Evolutionary conservation across 2,797 vertebrate genomes (phyloP).

Genomic region (Pachyuromys duprasi): DNA sequence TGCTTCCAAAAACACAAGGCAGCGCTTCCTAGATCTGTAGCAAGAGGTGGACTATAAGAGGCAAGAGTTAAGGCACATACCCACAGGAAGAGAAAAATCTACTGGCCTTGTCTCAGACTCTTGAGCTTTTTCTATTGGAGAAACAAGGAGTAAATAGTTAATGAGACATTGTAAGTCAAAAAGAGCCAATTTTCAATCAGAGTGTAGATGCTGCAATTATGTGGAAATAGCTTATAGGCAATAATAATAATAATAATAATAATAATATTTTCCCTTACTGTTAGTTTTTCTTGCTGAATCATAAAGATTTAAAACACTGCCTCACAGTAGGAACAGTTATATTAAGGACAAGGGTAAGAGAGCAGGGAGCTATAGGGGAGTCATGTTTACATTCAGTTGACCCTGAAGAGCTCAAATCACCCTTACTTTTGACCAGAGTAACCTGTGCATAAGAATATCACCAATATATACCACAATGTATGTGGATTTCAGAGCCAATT

Average conservation of each 20-base stretch:
- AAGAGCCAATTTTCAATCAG: slow-evolving; percentile 54
- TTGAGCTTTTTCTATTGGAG: background rate
- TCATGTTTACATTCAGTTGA: background rate
- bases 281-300: slow-evolving; percentile 56
- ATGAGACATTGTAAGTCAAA: slow-evolving; percentile 28
- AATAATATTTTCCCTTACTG: slow-evolving; percentile 50
- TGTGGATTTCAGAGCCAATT: slow-evolving; percentile 14
- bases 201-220: slow-evolving; percentile 45
- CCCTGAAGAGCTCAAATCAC: background rate
- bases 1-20: background rate
- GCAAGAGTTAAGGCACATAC: background rate
- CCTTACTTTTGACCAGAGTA: slow-evolving; percentile 16
- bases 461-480: background rate
- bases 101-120: background rate
- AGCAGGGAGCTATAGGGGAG: background rate
- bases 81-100: background rate
- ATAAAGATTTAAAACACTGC: slow-evolving; percentile 40
- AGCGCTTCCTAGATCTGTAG: background rate
- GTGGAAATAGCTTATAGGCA: slow-evolving; percentile 5
- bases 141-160: slow-evolving; percentile 42
- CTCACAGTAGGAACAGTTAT: slow-evolving; percentile 9
- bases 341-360: background rate
- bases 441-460: background rate
- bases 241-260: slow-evolving; percentile 58
- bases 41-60: background rate